Base-by-base conservation (phyloP, 2,888 invertebrate genomes). In the Cyrtodaria siliqua region DNA sequence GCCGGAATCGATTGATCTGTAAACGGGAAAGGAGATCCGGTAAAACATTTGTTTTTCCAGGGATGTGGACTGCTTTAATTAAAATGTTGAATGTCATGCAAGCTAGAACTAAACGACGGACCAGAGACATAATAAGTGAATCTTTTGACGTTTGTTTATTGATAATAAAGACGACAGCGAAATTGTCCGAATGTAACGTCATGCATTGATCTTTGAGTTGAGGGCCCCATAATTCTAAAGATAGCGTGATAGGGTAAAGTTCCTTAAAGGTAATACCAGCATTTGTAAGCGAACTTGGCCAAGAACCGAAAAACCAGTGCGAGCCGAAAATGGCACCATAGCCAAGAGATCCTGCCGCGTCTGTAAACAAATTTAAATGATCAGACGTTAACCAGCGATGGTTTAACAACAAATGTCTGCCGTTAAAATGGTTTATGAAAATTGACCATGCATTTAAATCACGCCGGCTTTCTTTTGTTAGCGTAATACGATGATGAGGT, bases 211-310 rank as follows among this genome's bases (percentile, higher is more conserved):
- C 56, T 24, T 24, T 44, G 27, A 55, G 44, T 2, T n/a, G 33
- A 14, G 2, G 16, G 8, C 40, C 66, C 18, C 2, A 66, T 27
- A 66, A 4, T 52, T 66, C 66, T 6, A 66, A 9, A 26, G 67
- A 57, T 44, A 68, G 40, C 23, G 40, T 59, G 16, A 68, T 68
- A 27, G 59, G 67, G 38, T 59, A 60, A 9, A 68, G 59, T 40
- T 59, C 67, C 33, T 59, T 68, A 27, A 68, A 26, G 4, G 67
- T 52, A 24, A 68, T 68, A 40, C 59, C 52, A 44, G 26, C n/a
- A 53, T n/a, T 23, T 26, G 12, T 38, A 29, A 42, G 56, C 12
- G 16, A 8, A 14, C 20, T 23, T 24, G 66, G 66, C 66, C 57
- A 66, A n/a, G 9, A 18, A 2, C 56, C 67, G 6, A 40, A 24